Evolutionary conservation across 2,888 invertebrate genomes (phyloP).

Genomic region (Campopleginae sp.): DNA sequence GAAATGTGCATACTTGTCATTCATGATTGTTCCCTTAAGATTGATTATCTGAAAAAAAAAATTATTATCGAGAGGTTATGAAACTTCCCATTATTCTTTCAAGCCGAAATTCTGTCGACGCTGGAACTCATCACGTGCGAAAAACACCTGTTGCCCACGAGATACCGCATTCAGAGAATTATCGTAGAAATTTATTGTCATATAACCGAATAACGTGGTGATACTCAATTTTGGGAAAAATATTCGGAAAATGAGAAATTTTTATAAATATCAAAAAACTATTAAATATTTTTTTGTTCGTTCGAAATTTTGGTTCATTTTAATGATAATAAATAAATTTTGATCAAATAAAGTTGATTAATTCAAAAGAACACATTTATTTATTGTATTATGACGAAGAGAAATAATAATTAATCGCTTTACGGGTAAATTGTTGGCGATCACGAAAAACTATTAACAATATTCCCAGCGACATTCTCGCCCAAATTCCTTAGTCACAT

Average conservation of each 20-base stretch:
- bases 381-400: neutral
- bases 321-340: neutral
- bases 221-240: no score
- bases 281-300: no score
- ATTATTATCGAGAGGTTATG: neutral
- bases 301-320: no score
- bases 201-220: no score
- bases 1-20: neutral
- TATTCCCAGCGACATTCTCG: neutral
- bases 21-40: neutral
- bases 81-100: neutral
- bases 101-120: neutral
- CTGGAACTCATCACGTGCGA: neutral
- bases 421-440: neutral
- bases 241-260: no score
- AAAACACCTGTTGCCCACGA: constrained; percentile 1
- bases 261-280: no score
- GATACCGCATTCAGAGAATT: no score
- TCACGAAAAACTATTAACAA: neutral
- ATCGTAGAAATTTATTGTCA: no score
- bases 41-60: neutral
- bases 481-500: neutral
- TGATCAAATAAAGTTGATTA: neutral
- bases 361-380: neutral
- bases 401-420: neutral